A percentile compares a stretch with the other conserved stretches of the same genome.
phyloP scores from a whole-genome alignment of 1,140 invertebrate genomes.

The Laodelphax striatellus region DNA sequence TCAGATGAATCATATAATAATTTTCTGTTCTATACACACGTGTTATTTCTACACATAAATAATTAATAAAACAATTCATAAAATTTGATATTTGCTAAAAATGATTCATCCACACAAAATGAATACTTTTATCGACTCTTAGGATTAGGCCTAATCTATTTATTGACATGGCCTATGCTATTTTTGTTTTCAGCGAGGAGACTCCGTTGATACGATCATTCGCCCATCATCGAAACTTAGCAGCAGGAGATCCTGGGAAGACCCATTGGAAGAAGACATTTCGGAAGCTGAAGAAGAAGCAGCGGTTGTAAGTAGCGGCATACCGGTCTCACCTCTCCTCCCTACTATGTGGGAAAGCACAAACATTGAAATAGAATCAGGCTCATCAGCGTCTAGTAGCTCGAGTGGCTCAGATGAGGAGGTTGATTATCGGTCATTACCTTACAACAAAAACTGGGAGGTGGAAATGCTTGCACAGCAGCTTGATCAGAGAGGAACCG shows the following conservation, averaged over 20 bases:
- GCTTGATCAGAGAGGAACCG: slow-evolving; percentile 28
- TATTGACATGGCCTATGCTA: too few relatives aligned
- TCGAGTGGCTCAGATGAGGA: slow-evolving; percentile 23
- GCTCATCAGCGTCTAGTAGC: slow-evolving; percentile 29
- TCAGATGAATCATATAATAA: background rate
- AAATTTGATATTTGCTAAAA: too few relatives aligned
- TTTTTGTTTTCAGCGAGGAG: slow-evolving; percentile 40
- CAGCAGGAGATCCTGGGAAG: slow-evolving; percentile 39
- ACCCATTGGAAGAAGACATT: slow-evolving; percentile 42
- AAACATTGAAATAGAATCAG: slow-evolving; percentile 17
- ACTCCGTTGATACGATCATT: slow-evolving; percentile 43
- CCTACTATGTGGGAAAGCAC: slow-evolving; percentile 26
- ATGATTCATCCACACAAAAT: too few relatives aligned
- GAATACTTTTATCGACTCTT: too few relatives aligned
- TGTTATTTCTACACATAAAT: too few relatives aligned
- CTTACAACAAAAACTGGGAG: slow-evolving; percentile 55
- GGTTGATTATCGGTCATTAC: slow-evolving; percentile 20
- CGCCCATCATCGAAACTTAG: slow-evolving; percentile 29
- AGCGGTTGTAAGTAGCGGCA: too few relatives aligned
- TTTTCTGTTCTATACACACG: slow-evolving; percentile 6
- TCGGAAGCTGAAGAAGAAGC: slow-evolving; percentile 37
- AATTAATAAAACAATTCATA: too few relatives aligned
- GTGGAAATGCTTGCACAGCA: slow-evolving; percentile 61
- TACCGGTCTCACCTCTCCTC: too few relatives aligned
- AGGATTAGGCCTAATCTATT: too few relatives aligned